Conservation (phyloP, 2,888 invertebrate species). For the Scaeva pyrastri region DNA sequence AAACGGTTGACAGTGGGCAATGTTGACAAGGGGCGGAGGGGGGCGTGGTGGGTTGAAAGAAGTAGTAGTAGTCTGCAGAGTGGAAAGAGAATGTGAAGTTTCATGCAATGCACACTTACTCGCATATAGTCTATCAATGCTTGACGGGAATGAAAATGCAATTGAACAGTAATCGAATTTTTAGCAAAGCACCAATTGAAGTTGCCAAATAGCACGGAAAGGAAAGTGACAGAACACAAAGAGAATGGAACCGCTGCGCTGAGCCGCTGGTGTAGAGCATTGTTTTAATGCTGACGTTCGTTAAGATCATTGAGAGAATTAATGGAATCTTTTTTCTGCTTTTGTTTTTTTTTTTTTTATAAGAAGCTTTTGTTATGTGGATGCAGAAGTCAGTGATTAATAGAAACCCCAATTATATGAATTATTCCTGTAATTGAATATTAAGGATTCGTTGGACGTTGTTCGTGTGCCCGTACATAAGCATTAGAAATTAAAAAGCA, state of each 20-base stretch:
- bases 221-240: slow-evolving; percentile 49
- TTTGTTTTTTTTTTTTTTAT: too few relatives aligned
- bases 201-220: slow-evolving; percentile 52
- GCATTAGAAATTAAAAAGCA: background rate
- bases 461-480: too few relatives aligned
- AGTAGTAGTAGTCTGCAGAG: background rate
- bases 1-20: background rate
- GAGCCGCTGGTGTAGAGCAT: background rate
- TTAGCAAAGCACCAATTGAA: slow-evolving; percentile 34
- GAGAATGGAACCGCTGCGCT: slow-evolving; percentile 21
- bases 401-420: slow-evolving; percentile 16
- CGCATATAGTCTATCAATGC: slow-evolving; percentile 1
- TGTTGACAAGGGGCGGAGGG: background rate
- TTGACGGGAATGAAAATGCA: slow-evolving; percentile 57
- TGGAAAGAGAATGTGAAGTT: slow-evolving; percentile 43
- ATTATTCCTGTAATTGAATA: slow-evolving; percentile 9
- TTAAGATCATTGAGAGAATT: slow-evolving; percentile 12
- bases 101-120: too few relatives aligned
- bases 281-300: slow-evolving; percentile 2
- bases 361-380: background rate
- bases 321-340: slow-evolving; percentile 13
- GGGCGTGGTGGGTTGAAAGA: too few relatives aligned
- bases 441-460: background rate
- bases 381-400: background rate
- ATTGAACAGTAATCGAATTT: slow-evolving; percentile 57